Base-by-base conservation (phyloP, 2,797 vertebrate genomes). In the Macropodus opercularis region DNA sequence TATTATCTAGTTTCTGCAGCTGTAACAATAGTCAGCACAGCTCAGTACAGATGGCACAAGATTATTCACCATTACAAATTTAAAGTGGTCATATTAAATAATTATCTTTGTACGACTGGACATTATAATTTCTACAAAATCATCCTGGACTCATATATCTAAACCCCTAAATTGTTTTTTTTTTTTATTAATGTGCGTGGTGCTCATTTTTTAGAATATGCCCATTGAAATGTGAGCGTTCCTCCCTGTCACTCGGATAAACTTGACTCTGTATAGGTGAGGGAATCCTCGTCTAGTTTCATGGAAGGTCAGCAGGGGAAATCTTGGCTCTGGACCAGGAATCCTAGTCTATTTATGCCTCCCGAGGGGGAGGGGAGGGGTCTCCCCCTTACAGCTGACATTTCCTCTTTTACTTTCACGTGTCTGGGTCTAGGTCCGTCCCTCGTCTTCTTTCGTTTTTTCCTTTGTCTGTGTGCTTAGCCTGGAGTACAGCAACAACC, bases 261-360 rank as follows among this genome's bases (percentile, higher is more conserved):
- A 21, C 39, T 18, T 26, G 21, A 14, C n/a, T 3, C 14, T 49
- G n/a, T 50, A 17, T 46, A 4, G 2, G 19, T 49, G 17, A 19
- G 13, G 15, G 31, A 40, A 44, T 75, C 34, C n/a, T 41, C 22
- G n/a, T n/a, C 34, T n/a, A 8, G 5, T 47, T 59, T 1, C 23
- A 43, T 22, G 38, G 59, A 47, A 70, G 40, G 34, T 72, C 26
- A 42, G n/a, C 11, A 9, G 29, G 43, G 50, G 26, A 72, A 63
- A 69, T 56, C 39, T 51, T 82, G 72, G 72, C 69, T 42, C 47
- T 8, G 10, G 23, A 67, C 46, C 70, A 56, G 76, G 62, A 81
- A 47, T 69, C 40, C 61, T 50, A 2, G 2, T 63, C 73, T 84
- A 75, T 85, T 79, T 79, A 42, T 76, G 79, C 81, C 55, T 79